Evolutionary conservation across 2,113 vertebrate genomes (phyloP).

Genomic region (Salvelinus fontinalis): DNA sequence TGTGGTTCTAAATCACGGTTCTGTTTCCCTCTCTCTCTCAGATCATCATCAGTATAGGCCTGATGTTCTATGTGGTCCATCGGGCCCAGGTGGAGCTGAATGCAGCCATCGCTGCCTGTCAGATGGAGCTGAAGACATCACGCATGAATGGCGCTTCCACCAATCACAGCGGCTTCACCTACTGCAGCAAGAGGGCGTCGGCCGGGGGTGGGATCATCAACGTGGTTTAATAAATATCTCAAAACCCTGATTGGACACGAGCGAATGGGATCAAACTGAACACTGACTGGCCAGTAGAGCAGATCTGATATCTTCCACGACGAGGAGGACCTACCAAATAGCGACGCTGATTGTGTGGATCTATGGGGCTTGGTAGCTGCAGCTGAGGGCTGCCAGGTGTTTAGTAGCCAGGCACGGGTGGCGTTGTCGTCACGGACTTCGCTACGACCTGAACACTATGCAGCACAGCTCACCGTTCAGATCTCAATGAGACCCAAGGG

Average conservation of each 20-base stretch:
- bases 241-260: not conserved
- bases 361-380: not conserved
- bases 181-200: conserved; percentile 89
- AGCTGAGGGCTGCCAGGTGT: not conserved
- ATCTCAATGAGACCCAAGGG: not conserved
- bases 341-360: not conserved
- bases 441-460: not conserved
- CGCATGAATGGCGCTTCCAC: conserved; percentile 79
- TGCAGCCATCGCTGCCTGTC: conserved; percentile 92
- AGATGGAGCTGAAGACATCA: conserved; percentile 93
- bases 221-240: conserved; percentile 79
- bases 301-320: not conserved
- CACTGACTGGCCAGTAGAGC: not conserved
- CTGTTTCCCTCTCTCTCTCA: conserved; percentile 1
- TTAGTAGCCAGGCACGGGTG: not conserved
- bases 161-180: conserved; percentile 77
- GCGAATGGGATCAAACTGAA: not conserved
- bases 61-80: conserved; percentile 98
- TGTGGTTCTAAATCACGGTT: not conserved
- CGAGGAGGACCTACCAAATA: not conserved
- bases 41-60: conserved; percentile 85
- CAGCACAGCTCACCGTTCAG: not conserved
- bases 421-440: not conserved
- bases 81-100: conserved; percentile 96
- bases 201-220: conserved; percentile 80